Conservation (phyloP, 35 echinoderm and acorn worm species). For the Lytechinus pictus region DNA sequence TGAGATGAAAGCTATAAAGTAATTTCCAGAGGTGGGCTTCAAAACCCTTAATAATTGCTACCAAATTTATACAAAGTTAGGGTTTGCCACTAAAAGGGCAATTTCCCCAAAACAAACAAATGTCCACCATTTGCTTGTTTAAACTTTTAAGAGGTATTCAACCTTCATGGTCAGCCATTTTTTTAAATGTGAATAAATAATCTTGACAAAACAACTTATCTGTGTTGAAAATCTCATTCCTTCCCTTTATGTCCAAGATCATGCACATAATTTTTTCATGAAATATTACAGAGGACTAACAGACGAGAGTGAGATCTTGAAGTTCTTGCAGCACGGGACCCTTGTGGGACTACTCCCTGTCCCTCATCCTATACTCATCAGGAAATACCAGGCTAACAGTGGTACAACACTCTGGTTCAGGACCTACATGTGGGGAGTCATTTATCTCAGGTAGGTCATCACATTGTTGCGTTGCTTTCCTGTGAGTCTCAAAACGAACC, state of each 20-base stretch:
- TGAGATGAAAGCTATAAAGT: background rate
- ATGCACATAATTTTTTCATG: too few species aligned
- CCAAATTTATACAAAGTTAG: too few species aligned
- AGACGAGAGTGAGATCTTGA: slow-evolving; percentile 98
- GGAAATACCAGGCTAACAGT: slow-evolving; percentile 99
- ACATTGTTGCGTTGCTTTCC: background rate
- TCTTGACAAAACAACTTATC: too few species aligned
- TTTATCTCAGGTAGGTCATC: slow-evolving; percentile 87
- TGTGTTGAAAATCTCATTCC: too few species aligned
- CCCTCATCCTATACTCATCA: slow-evolving; percentile 93
- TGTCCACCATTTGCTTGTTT: too few species aligned
- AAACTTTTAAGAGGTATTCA: too few species aligned
- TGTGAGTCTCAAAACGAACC: background rate
- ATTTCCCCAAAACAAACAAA: too few species aligned
- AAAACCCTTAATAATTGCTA: background rate
- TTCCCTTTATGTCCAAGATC: too few species aligned
- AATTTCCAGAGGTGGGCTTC: background rate
- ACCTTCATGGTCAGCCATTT: too few species aligned
- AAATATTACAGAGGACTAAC: slow-evolving; percentile 80
- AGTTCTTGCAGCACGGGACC: slow-evolving; percentile 99
- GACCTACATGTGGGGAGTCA: slow-evolving; percentile 99
- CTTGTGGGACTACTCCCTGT: slow-evolving; percentile 95
- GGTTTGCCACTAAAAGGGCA: too few species aligned
- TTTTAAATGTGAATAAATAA: too few species aligned
- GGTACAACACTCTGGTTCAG: slow-evolving; percentile 98